Conservation (phyloP, 2,888 invertebrate genomes). For the Lissonota sp. region DNA sequence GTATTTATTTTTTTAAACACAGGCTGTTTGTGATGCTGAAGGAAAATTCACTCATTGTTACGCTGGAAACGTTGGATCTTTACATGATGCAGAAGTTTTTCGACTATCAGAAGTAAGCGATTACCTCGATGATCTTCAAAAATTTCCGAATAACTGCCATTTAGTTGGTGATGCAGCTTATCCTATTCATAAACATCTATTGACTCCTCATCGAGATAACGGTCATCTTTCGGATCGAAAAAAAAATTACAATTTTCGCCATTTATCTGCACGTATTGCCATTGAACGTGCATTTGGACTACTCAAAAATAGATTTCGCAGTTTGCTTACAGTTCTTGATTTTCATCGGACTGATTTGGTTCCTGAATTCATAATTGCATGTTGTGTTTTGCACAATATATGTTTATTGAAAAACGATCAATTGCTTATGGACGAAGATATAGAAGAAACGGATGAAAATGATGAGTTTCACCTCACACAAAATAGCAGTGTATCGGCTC, state of each 20-base stretch:
- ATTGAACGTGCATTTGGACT: constrained; percentile 55
- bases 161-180: constrained; percentile 61
- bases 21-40: constrained; percentile 54
- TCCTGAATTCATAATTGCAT: constrained; percentile 23
- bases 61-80: constrained; percentile 57
- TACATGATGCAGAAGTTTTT: constrained; percentile 60
- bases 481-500: neutral
- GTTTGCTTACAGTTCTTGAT: constrained; percentile 15
- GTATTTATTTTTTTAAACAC: neutral
- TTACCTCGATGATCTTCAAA: constrained; percentile 30
- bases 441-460: constrained; percentile 9
- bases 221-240: constrained; percentile 52
- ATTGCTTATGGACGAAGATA: neutral
- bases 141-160: constrained; percentile 55
- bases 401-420: constrained; percentile 1
- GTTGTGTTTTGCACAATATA: constrained; percentile 24
- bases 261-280: constrained; percentile 51
- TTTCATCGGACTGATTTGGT: constrained; percentile 7
- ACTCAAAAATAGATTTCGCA: constrained; percentile 34
- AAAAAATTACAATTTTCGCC: constrained; percentile 53
- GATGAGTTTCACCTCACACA: neutral
- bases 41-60: constrained; percentile 55
- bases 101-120: constrained; percentile 53
- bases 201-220: constrained; percentile 62
- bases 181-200: constrained; percentile 48